phyloP scores from a whole-genome alignment of 2,797 vertebrate genomes.

The Orestias chungarensis region DNA sequence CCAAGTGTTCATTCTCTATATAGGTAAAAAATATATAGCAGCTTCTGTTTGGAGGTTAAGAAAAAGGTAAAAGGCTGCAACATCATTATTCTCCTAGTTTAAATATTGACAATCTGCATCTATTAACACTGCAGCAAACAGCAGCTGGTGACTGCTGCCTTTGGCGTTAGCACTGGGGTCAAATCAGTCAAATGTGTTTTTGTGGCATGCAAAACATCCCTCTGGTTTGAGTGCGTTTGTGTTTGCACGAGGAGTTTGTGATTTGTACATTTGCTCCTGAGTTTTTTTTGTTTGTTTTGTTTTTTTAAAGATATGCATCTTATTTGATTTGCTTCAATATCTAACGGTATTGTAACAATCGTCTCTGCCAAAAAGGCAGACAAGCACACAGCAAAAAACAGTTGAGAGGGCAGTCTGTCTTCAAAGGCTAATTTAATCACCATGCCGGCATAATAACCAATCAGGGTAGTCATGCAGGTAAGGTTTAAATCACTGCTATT shows the following conservation, averaged over 20 bases:
- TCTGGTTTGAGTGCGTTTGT: no score
- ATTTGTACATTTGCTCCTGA: not conserved
- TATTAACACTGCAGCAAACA: not conserved
- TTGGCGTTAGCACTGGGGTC: not conserved
- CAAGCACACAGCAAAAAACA: conserved; percentile 27
- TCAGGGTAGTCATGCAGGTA: conserved; percentile 68
- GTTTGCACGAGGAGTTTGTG: not conserved
- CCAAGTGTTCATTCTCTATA: not conserved
- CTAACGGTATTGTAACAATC: conserved; percentile 51
- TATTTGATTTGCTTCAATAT: conserved; percentile 47
- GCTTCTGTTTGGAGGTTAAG: not conserved
- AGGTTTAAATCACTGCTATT: conserved; percentile 69
- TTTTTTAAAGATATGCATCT: conserved; percentile 28
- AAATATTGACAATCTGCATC: not conserved
- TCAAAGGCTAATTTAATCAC: conserved; percentile 67
- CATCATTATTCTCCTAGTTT: not conserved
- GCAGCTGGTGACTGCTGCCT: not conserved
- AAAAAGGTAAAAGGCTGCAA: not conserved
- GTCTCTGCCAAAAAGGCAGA: conserved; percentile 28
- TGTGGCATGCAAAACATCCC: not conserved
- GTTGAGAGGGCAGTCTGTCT: conserved; percentile 50
- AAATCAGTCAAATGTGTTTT: not conserved
- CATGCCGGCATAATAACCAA: conserved; percentile 63
- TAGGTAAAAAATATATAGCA: not conserved
- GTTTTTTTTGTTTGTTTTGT: conserved; percentile 19